phyloP scores from a whole-genome alignment of 2,888 invertebrate species.

The Thyatira batis region DNA sequence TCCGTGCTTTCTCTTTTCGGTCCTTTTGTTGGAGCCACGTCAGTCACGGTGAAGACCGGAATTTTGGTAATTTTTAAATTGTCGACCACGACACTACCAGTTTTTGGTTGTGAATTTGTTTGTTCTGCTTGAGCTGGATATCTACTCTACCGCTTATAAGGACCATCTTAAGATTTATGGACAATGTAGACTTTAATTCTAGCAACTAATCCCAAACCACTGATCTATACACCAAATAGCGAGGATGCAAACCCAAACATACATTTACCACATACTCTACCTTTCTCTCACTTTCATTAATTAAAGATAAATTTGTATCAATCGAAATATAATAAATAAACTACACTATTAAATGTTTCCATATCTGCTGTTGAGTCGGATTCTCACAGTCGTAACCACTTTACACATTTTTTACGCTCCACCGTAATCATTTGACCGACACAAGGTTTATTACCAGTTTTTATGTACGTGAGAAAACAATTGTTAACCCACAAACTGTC shows the following conservation, averaged over 20 bases:
- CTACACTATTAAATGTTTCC: background rate
- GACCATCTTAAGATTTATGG: no score
- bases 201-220: no score
- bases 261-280: no score
- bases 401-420: constrained; percentile 38
- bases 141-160: no score
- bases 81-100: background rate
- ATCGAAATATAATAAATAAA: background rate
- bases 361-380: constrained; percentile 6
- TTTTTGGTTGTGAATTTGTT: no score
- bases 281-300: no score
- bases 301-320: no score
- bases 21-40: constrained; percentile 13
- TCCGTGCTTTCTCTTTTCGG: constrained; percentile 35
- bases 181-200: no score
- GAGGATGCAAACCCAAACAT: no score
- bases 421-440: constrained; percentile 44
- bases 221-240: no score
- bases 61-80: background rate
- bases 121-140: no score
- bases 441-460: constrained; percentile 54
- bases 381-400: constrained; percentile 19
- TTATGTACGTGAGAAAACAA: constrained; percentile 72
- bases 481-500: constrained; percentile 60
- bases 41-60: background rate